Percentiles rank a stretch among this genome's conserved stretches.
phyloP scores from a whole-genome alignment of 1,140 invertebrate genomes.

The Glossosoma conforme region DNA sequence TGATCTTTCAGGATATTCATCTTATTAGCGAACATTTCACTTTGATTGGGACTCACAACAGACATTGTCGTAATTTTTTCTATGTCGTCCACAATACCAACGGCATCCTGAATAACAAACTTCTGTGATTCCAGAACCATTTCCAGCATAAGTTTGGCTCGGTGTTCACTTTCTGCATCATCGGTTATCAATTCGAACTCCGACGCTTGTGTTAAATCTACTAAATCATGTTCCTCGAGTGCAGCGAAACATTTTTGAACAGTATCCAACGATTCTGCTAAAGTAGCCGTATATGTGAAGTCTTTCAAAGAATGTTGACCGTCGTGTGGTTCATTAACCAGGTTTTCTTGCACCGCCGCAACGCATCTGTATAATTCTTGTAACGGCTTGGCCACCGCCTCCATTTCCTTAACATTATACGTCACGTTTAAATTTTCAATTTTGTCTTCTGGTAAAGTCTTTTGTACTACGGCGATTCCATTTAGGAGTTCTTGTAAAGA shows the following conservation, averaged over 20 bases:
- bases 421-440: background rate
- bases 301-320: constrained; percentile 19
- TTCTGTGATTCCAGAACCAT: constrained; percentile 20
- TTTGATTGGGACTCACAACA: background rate
- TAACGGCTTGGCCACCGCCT: constrained; percentile 38
- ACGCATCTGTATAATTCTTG: constrained; percentile 42
- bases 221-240: constrained; percentile 27
- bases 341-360: constrained; percentile 35
- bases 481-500: constrained; percentile 26
- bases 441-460: constrained; percentile 14
- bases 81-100: constrained; percentile 15
- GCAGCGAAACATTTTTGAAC: constrained; percentile 32
- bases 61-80: constrained; percentile 11
- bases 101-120: constrained; percentile 20
- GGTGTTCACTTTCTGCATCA: constrained; percentile 15
- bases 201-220: constrained; percentile 24
- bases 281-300: constrained; percentile 22
- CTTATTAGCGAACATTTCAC: constrained; percentile 10
- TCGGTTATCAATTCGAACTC: constrained; percentile 15
- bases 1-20: constrained; percentile 22
- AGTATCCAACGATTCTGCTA: constrained; percentile 30
- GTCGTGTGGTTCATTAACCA: constrained; percentile 31
- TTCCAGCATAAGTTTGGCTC: constrained; percentile 23
- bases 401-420: constrained; percentile 9
- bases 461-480: constrained; percentile 27